phyloP scores from a whole-genome alignment of 2,797 vertebrate species.

The Aldrovandia affinis region DNA sequence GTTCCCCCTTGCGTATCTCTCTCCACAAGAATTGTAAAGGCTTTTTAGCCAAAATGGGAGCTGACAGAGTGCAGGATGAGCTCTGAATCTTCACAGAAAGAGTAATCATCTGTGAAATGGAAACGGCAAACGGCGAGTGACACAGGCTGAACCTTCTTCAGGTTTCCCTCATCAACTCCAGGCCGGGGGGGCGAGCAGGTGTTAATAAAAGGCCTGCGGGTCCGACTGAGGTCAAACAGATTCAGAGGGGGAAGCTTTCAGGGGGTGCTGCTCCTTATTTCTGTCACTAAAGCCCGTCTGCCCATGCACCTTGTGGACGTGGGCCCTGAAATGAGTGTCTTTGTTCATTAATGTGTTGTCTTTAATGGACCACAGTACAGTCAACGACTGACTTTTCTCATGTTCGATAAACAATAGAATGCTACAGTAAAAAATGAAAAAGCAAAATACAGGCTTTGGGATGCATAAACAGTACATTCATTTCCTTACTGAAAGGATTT shows the following conservation, averaged over 20 bases:
- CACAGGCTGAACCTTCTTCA: constrained; percentile 98
- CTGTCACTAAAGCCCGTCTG: constrained; percentile 8
- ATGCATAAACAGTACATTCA: background rate
- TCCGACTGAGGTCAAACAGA: constrained; percentile 86
- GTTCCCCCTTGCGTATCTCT: constrained; percentile 99
- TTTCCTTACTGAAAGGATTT: too few species aligned
- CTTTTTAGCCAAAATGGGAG: constrained; percentile 98
- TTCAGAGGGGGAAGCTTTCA: constrained; percentile 17
- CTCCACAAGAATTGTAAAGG: constrained; percentile 99
- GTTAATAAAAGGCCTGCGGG: constrained; percentile 98
- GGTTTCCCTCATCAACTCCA: constrained; percentile 97
- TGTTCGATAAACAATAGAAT: background rate
- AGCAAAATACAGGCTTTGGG: background rate
- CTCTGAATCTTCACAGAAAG: constrained; percentile 88
- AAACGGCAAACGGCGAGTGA: constrained; percentile 99
- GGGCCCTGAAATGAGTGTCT: background rate
- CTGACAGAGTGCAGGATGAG: constrained; percentile 90
- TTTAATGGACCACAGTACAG: background rate
- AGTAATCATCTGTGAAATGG: constrained; percentile 99
- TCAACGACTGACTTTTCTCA: background rate
- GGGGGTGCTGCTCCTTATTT: background rate
- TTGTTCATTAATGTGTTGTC: constrained; percentile 19
- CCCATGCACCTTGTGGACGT: background rate
- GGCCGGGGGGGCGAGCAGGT: constrained; percentile 83
- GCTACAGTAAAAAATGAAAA: background rate